Conservation (phyloP, 2,113 vertebrate genomes). For the Benthochromis sp. region DNA sequence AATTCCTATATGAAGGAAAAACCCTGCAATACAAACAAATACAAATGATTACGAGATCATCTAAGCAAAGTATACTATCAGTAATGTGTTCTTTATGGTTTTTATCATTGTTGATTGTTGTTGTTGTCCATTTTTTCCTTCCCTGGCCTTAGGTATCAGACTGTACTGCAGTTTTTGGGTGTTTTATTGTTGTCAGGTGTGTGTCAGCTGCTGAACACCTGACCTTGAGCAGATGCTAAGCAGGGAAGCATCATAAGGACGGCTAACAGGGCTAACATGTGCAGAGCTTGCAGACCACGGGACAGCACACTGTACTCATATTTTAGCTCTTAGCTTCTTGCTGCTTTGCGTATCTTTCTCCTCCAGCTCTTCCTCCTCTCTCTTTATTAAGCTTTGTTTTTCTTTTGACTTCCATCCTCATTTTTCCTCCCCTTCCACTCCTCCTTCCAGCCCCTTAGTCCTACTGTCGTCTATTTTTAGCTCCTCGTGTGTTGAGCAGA, state of each 20-base stretch:
- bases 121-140: background rate
- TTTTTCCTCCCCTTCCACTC: slow-evolving; percentile 4
- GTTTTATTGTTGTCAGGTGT: background rate
- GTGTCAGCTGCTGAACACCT: background rate
- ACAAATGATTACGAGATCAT: background rate
- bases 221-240: background rate
- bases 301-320: background rate
- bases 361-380: background rate
- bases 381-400: background rate
- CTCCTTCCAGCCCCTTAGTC: slow-evolving; percentile 26
- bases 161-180: background rate
- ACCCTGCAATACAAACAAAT: background rate
- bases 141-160: background rate
- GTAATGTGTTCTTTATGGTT: background rate
- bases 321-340: background rate
- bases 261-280: background rate
- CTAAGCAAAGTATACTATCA: background rate
- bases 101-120: background rate
- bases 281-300: background rate
- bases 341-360: background rate
- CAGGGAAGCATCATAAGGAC: background rate
- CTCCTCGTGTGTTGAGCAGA: slow-evolving; percentile 56
- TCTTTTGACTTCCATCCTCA: slow-evolving; percentile 3
- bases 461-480: slow-evolving; percentile 66
- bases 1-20: background rate